phyloP scores from a whole-genome alignment of 1,140 invertebrate genomes.

The Belonocnema kinseyi region DNA sequence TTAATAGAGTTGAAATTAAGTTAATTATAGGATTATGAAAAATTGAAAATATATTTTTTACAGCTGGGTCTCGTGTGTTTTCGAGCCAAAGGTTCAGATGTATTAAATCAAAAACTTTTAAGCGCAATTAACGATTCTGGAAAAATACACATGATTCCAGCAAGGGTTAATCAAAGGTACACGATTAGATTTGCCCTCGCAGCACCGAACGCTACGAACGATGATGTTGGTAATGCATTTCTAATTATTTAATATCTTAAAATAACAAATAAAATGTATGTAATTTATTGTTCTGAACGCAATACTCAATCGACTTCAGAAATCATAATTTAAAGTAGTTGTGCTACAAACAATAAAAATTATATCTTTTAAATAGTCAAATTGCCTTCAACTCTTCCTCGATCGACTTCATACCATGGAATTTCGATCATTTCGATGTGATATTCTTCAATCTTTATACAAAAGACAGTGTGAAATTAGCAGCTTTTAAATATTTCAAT shows the following conservation, averaged over 20 bases:
- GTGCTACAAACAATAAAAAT: too few species aligned
- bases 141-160: constrained; percentile 98
- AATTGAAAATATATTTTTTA: constrained; percentile 55
- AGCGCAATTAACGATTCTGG: constrained; percentile 97
- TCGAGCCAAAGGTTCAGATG: constrained; percentile 89
- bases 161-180: constrained; percentile 91
- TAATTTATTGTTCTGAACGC: background rate
- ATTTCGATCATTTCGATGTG: too few species aligned
- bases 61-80: constrained; percentile 91
- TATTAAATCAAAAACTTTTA: constrained; percentile 94
- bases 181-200: constrained; percentile 97
- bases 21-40: background rate
- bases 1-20: background rate
- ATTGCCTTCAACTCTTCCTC: too few species aligned
- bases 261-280: constrained; percentile 5
- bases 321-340: too few species aligned
- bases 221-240: constrained; percentile 85
- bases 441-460: too few species aligned
- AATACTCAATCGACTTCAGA: too few species aligned
- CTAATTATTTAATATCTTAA: constrained; percentile 15
- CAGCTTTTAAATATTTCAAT: too few species aligned
- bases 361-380: too few species aligned
- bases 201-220: constrained; percentile 90
- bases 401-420: too few species aligned
- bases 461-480: too few species aligned